A percentile compares a stretch with the other conserved stretches of the same genome.
phyloP scores from a whole-genome alignment of 2,113 vertebrate genomes.

The Vidua chalybeata region DNA sequence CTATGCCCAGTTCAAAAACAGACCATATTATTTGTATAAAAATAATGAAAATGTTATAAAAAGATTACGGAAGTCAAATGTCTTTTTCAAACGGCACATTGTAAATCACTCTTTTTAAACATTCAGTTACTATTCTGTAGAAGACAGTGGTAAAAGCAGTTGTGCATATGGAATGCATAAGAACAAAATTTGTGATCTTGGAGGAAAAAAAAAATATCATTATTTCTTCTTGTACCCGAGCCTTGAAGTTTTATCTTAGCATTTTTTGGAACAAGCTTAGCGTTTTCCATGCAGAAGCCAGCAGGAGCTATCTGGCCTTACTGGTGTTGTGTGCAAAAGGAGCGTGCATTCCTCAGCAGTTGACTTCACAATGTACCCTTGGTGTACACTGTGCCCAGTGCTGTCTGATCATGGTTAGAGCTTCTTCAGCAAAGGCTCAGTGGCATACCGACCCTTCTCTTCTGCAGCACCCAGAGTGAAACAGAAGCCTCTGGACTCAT shows the following conservation, averaged over 20 bases:
- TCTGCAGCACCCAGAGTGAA: background rate
- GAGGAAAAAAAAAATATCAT: background rate
- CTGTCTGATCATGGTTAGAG: background rate
- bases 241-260: background rate
- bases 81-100: background rate
- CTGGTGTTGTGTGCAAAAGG: background rate
- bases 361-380: accelerated
- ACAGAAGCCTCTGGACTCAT: background rate
- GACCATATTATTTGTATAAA: background rate
- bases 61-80: background rate
- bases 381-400: no score
- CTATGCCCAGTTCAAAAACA: background rate
- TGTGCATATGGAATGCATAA: background rate
- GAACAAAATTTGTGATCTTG: background rate
- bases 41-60: background rate
- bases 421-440: background rate
- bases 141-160: background rate
- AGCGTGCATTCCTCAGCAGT: accelerated
- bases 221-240: background rate
- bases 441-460: background rate
- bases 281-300: background rate
- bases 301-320: background rate
- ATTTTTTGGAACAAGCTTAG: background rate
- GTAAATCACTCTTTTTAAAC: background rate
- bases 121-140: background rate